Base-by-base conservation (phyloP, 1,140 invertebrate genomes). In the Thaumatotibia leucotreta region DNA sequence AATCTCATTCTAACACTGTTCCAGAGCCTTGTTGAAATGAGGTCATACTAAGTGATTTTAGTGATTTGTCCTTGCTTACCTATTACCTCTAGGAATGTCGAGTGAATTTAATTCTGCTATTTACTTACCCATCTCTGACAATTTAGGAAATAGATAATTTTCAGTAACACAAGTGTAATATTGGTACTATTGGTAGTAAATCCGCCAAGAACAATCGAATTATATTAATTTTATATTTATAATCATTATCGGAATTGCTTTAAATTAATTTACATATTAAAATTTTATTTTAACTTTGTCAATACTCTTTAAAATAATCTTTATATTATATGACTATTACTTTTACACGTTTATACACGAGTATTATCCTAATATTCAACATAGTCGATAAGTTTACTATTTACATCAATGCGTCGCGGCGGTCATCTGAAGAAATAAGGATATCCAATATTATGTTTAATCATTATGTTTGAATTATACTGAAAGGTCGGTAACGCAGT, bases 321-420 rank as follows among this genome's bases (percentile, higher is more conserved):
- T 54, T 54, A 54, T 54, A 54, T 54, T 54, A 14, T 54, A 54
- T 27, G 23, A 24, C 11, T 52, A 54, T 58, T 58, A 58, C 23
- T 58, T 58, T 58, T 58, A 58, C 24, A 58, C 23, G n/a, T 58
- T 58, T 58, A 58, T 58, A 58, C 52, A 58, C 23, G 24, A 58
- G 52, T 58, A 58, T 58, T 58, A 58, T 58, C 11, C 24, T 58
- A 58, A 27, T 58, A 58, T 58, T 58, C 27, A 29, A 6, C 2
- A 1, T 58, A 58, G 52, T 20, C 0, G 6, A 6, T 58, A 58
- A 58, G 50, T 5, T 14, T 45, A 45, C 39, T 20, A 45, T 58
- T 27, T 14, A n/a, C n/a, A n/a, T n/a, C 14, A 58, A 14, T 58
- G 24, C 11, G 52, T 58, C 52, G 52, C 23, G 24, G 52, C 52